Evolutionary conservation across 1,140 invertebrate species (phyloP), one percentile per base, ranked within the genome.

Genomic region (Hirudo medicinalis): DNA sequence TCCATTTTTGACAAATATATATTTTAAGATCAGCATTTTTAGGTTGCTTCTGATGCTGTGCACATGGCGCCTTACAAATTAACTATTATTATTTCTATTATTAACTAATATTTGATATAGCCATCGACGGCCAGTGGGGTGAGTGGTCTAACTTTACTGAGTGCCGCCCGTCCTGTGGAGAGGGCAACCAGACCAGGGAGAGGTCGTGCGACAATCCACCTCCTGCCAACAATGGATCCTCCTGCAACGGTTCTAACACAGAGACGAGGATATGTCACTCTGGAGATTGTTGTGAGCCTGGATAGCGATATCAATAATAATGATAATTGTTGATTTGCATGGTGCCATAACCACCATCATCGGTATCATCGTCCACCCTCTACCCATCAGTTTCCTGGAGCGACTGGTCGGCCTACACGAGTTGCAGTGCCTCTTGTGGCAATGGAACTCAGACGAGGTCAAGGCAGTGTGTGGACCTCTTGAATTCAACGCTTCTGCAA

Each of bases 131-230:
- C 43, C 43, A 49, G 5, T 49, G 43, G 43, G 43, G 43, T 17
- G 43, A 49, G 15, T 89, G 88, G 88, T 78, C 79, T 32, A 54
- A 77, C 4, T 89, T 87, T 88, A 83, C 83, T 32, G 79, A 83
- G n/a, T 89, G 89, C 78, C 86, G 87, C 6, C 82, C 85, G 36
- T 82, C 84, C 17, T 89, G 88, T 75, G 87, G 86, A 6, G 76
- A 82, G 40, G 88, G 87, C 11, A 83, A 86, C 4, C 81, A 84
- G 74, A 85, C 84, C 75, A 79, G 87, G 74, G 80, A 78, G 6
- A 80, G 88, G 75, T 79, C 78, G 63, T 89, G 88, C 76, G 54
- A 70, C 43, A 70, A 43, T 55, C 69, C 69, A 17, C 20, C 54
- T n/a, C 69, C 69, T 6, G 36, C 43, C 36, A 40, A 54, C 54